Base-by-base conservation (phyloP, 2,888 invertebrate genomes). In the Bhutanitis thaidina region DNA sequence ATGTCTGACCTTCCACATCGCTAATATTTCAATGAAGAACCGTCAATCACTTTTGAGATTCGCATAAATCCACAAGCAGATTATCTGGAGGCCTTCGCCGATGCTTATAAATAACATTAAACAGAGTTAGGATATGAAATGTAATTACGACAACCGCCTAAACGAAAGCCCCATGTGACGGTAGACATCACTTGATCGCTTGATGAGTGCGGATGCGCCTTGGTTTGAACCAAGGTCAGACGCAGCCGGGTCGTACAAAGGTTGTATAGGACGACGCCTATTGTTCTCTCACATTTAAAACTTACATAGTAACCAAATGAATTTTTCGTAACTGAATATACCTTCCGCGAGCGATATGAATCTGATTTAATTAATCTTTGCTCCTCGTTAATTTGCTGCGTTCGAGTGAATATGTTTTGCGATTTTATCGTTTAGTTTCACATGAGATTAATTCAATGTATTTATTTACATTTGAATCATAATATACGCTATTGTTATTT, bases 201-300 rank as follows among this genome's bases (percentile, higher is more conserved):
- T 69, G 80, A 79, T 74, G 74, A 78, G 69, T 66, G 65, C 86
- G 83, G 86, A 86, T 84, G 67, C 65, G 65, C 87, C 85, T 86
- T 87, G 83, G 77, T 62, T 67, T 57, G 52, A 49, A 58, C 54
- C 80, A 85, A 86, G 87, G 87, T 77, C 77, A 67, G 52, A 50
- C 64, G 57, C 53, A 63, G 61, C 61, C 73, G 65, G 77, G 77
- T 79, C 80, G 76, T 58, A 54, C 66, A 72, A 75, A 80, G 81
- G 82, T 80, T 79, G 75, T 70, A 67, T 67, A 67, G 72, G 72
- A 70, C 74, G 73, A 63, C 67, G 69, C 68, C 74, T 77, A 80
- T 75, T 77, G 72, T 77, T 40, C 45, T 38, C 43, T 49, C 30
- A 43, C 32, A 37, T 43, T 32, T 37, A 37, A 49, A n/a, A n/a